Evolutionary conservation across 2,113 vertebrate species (phyloP).

Genomic region (Bostrychus sinensis): DNA sequence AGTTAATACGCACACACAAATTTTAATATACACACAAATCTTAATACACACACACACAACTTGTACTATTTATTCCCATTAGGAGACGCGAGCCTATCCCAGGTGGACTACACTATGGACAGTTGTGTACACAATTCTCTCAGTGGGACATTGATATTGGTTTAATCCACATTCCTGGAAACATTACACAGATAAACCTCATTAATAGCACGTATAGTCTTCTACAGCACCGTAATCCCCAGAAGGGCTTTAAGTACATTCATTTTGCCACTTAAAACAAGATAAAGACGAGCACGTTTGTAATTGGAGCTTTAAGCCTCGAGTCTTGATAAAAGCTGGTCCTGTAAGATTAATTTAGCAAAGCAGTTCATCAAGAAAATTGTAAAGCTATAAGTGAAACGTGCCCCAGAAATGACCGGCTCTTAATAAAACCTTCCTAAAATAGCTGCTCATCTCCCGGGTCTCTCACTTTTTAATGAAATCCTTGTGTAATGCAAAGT

Average conservation of each 20-base stretch:
- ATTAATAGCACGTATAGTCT: not conserved
- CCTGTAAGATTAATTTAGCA: conserved; percentile 63
- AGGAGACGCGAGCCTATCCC: too few species aligned
- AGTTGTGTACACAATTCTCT: too few species aligned
- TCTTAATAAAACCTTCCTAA: conserved; percentile 25
- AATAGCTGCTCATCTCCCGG: conserved; percentile 36
- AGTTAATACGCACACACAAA: too few species aligned
- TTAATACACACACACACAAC: too few species aligned
- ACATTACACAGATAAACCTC: too few species aligned
- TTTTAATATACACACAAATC: too few species aligned
- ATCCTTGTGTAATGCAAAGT: conserved; percentile 20
- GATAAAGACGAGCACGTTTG: conserved; percentile 12
- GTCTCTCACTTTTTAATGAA: conserved; percentile 27
- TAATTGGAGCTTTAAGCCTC: conserved; percentile 61
- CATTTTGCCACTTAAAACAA: not conserved
- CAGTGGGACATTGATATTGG: too few species aligned
- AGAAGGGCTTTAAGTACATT: not conserved
- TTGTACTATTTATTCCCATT: too few species aligned
- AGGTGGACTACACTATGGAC: too few species aligned
- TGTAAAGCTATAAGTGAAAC: conserved; percentile 25
- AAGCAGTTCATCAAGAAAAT: conserved; percentile 54
- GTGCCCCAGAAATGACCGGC: conserved; percentile 39
- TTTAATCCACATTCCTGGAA: too few species aligned
- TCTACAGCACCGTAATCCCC: not conserved
- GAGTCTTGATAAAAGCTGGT: conserved; percentile 53